phyloP scores from a whole-genome alignment of 2,888 invertebrate genomes.

The Nesidiocoris tenuis region DNA sequence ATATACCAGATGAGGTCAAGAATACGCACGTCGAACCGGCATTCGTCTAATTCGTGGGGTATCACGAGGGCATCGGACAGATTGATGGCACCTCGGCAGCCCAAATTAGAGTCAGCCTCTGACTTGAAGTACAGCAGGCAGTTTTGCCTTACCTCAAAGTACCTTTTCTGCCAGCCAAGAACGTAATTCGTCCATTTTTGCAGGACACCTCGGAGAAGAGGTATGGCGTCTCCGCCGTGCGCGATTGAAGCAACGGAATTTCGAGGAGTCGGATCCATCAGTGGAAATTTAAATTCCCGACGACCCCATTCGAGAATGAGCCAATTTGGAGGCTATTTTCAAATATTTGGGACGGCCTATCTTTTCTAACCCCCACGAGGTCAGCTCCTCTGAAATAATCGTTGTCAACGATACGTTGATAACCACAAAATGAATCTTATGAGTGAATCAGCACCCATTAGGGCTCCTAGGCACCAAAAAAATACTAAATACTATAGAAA shows the following conservation, averaged over 20 bases:
- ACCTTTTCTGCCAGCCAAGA: constrained; percentile 98
- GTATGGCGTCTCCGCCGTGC: not conserved
- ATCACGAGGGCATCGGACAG: constrained; percentile 90
- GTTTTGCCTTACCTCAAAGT: constrained; percentile 92
- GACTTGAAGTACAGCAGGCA: constrained; percentile 97
- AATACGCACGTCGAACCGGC: constrained; percentile 94
- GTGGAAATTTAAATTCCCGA: not conserved
- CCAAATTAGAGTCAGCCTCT: constrained; percentile 89
- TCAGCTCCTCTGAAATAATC: too few species aligned
- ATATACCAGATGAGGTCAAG: constrained; percentile 98
- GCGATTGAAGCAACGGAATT: too few species aligned
- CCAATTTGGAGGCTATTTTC: too few species aligned
- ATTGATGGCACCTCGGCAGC: constrained; percentile 95
- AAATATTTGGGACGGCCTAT: too few species aligned
- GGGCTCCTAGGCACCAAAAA: too few species aligned
- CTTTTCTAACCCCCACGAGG: too few species aligned
- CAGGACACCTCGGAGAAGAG: constrained; percentile 68
- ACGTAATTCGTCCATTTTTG: constrained; percentile 99
- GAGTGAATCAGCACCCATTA: too few species aligned
- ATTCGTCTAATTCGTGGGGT: constrained; percentile 98
- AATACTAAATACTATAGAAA: too few species aligned
- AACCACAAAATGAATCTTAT: too few species aligned
- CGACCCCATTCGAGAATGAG: too few species aligned
- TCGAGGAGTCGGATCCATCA: not conserved
- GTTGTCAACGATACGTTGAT: too few species aligned